Base-by-base conservation (phyloP, 2,797 vertebrate genomes). In the Hyperoplus immaculatus region DNA sequence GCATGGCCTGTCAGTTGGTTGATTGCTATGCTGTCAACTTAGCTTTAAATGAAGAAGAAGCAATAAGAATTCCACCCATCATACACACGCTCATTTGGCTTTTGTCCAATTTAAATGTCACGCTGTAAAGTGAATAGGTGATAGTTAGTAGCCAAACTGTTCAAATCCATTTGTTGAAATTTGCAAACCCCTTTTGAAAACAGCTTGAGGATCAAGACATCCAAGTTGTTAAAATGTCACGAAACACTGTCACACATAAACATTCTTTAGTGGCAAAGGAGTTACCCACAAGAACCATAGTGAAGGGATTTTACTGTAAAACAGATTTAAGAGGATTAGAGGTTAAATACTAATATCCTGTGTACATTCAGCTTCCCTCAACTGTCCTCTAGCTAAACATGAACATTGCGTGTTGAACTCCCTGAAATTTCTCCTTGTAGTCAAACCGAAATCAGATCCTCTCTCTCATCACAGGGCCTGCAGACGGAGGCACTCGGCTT, bases 371-470 rank as follows among this genome's bases (percentile, higher is more conserved):
- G 15, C 21, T 59, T 18, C 12, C 5, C 54, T 29, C 53, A 62
- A 36, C 60, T 39, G 41, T 41, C 4, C 9, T 61, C 14, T 53
- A 38, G 10, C 41, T 0, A 1, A 59, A 13, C 59, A 72, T 50
- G 0, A 29, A 59, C 38, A 47, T 0, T 47, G 3, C 2, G 7
- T 66, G 8, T 54, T 54, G 65, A 71, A 65, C 66, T 67, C n/a
- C 1, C 39, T 45, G 49, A 50, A 36, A 8, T 46, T 77, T 75
- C 16, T 36, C 8, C 55, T 64, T 3, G 8, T 18, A 18, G 7
- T 55, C 42, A 29, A 64, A 54, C 21, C 69, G 75, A 72, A 87
- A 77, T 46, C 38, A 63, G 39, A 79, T 46, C 39, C 36, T 42
- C 4, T 53, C 69, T 67, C 10, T 77, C 75, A 66, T 57, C 74